phyloP scores from a whole-genome alignment of 30 jellyfish, hydroid and myxozoan species.

The Hydra vulgaris region DNA sequence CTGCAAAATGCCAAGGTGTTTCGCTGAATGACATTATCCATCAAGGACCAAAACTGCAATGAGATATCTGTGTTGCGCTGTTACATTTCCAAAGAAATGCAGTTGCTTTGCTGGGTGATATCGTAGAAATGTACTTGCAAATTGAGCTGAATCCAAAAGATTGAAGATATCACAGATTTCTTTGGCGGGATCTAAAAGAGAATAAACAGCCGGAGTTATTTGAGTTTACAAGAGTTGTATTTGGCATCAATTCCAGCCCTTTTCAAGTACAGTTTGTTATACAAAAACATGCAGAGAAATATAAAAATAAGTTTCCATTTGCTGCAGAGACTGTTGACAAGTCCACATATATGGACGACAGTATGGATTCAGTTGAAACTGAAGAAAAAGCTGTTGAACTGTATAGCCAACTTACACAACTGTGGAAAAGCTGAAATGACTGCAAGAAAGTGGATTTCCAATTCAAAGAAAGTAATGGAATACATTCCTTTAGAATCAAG shows the following conservation, averaged over 20 bases:
- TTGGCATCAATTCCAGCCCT: too few relatives aligned
- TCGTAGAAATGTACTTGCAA: slow-evolving; percentile 39
- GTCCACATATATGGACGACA: slow-evolving; percentile 58
- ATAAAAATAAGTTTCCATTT: slow-evolving; percentile 23
- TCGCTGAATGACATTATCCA: too few relatives aligned
- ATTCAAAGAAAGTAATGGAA: slow-evolving; percentile 16
- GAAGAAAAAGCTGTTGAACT: slow-evolving; percentile 26
- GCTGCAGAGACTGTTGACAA: slow-evolving; percentile 44
- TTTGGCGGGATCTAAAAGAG: slow-evolving; percentile 12
- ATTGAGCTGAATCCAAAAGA: slow-evolving; percentile 5
- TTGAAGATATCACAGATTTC: slow-evolving; percentile 30
- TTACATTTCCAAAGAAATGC: too few relatives aligned
- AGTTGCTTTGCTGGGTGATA: too few relatives aligned
- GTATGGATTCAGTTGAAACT: slow-evolving; percentile 39
- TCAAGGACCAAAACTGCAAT: too few relatives aligned
- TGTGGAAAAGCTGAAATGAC: slow-evolving; percentile 62
- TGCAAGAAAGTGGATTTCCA: slow-evolving; percentile 57
- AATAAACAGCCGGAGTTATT: slow-evolving; percentile 18
- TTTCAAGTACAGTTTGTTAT: too few relatives aligned
- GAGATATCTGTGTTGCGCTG: too few relatives aligned
- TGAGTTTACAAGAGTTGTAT: slow-evolving; percentile 23
- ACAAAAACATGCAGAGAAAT: slow-evolving; percentile 29
- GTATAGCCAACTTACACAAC: slow-evolving; percentile 30
- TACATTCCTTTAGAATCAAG: slow-evolving; percentile 31
- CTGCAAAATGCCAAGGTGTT: too few relatives aligned